These are phyloP conservation scores for Melipona beecheii DNA, from an alignment of 2,888 invertebrate species.

Conservation along the genomic window DNA sequence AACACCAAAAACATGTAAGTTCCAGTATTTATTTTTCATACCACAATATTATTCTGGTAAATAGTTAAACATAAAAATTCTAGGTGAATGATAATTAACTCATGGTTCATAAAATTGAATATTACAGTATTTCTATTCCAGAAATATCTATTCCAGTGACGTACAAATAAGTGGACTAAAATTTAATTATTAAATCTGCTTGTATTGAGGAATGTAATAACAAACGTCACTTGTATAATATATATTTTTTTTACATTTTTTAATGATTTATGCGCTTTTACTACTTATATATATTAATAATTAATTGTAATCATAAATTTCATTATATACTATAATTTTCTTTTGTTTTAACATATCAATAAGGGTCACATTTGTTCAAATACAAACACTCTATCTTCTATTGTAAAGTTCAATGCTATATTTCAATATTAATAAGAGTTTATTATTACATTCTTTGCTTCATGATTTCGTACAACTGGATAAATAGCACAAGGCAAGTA, in stretches of 20 bases:
- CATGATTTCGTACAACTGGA: conserved; percentile 83
- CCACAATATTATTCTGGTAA: conserved; percentile 41
- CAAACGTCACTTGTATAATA: conserved; percentile 56
- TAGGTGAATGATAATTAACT: conserved; percentile 51
- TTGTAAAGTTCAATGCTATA: conserved; percentile 35
- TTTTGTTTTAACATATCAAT: conserved; percentile 2
- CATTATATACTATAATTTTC: not conserved
- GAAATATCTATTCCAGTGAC: conserved; percentile 59
- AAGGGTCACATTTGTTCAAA: conserved; percentile 17
- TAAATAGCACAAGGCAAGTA: conserved; percentile 83
- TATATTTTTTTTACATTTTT: conserved; percentile 15
- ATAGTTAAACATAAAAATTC: conserved; percentile 27
- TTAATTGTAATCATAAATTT: conserved; percentile 11
- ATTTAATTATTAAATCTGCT: conserved; percentile 58
- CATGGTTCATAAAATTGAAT: conserved; percentile 47
- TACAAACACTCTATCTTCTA: conserved; percentile 17
- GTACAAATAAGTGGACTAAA: conserved; percentile 61
- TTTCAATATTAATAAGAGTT: conserved; percentile 70
- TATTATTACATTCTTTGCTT: conserved; percentile 80
- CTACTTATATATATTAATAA: not conserved
- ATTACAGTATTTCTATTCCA: conserved; percentile 60
- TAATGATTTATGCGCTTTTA: conserved; percentile 3
- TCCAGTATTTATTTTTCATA: conserved; percentile 21
- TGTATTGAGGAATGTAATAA: conserved; percentile 69
- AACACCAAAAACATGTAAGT: conserved; percentile 99